Evolutionary conservation across 2,797 vertebrate species (phyloP), one percentile per base, ranked within the genome.

Genomic region (Chaenodraco wilsoni): DNA sequence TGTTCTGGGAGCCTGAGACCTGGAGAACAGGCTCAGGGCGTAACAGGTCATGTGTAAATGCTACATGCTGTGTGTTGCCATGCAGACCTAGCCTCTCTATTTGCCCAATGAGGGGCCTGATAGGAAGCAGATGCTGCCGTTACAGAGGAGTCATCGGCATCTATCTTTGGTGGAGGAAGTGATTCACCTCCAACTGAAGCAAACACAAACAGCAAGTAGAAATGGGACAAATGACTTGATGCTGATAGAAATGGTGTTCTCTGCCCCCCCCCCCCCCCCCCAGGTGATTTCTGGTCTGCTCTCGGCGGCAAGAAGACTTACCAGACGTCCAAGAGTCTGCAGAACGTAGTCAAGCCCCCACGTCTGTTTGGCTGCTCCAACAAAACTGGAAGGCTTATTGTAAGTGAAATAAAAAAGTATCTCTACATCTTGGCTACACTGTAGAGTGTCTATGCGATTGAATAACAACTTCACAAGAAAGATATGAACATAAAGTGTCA

Each of bases 321-420:
- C 79, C 95, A 96, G 92, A 94, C 91, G 11, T 95, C 94, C 54
- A 91, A 88, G 81, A 87, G 84, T 81, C 91, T 96, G 83, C 89
- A 83, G 72, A 85, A 78, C 2, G 49, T 59, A 21, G 21, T 89
- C 41, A 90, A 87, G 3, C 79, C 90, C 5, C 94, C 95, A 2
- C 94, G 95, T 49, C 91, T 96, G 65, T 96, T 95, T 7, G 95
- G 95, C 78, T 96, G 95, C 89, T 95, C 94, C 87, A 95, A 96
- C 91, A 96, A 95, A 88, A 94, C 88, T 0, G 95, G 95, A 49
- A 86, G 90, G 65, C 92, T 96, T 17, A 72, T 21, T 19, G 95
- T 96, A 83, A 92, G 94, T 91, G 16, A 17, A 37, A 33, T 14
- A 54, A 16, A 9, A 43, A 9, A 72, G 37, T 2, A 37, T 7